Conservation (phyloP, 2,888 invertebrate species). For the Autographa pulchrina region DNA sequence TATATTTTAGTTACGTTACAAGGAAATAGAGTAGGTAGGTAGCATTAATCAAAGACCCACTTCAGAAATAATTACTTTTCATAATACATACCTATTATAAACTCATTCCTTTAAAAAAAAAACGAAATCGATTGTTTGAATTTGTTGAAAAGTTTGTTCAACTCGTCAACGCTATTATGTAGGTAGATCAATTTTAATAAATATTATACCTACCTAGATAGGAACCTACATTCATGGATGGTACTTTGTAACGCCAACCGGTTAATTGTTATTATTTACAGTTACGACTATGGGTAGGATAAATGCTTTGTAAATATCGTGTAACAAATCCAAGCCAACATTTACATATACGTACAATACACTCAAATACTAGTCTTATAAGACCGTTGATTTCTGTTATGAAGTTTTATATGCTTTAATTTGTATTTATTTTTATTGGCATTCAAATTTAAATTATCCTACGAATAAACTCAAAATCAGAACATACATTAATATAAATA, state of each 20-base stretch:
- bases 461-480: too few relatives aligned
- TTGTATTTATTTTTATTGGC: too few relatives aligned
- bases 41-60: too few relatives aligned
- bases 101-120: not conserved
- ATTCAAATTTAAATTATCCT: too few relatives aligned
- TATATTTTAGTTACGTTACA: slow-evolving; percentile 32
- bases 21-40: slow-evolving; percentile 9
- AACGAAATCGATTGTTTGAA: not conserved
- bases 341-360: not conserved
- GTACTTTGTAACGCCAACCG: not conserved
- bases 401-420: too few relatives aligned
- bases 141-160: not conserved
- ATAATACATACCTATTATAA: slow-evolving; percentile 27
- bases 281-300: not conserved
- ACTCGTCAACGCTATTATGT: not conserved
- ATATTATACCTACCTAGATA: not conserved
- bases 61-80: slow-evolving; percentile 1
- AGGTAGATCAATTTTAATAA: not conserved
- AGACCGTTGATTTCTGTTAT: too few relatives aligned
- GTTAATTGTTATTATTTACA: not conserved
- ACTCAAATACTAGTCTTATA: too few relatives aligned
- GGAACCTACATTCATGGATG: not conserved
- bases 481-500: too few relatives aligned
- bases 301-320: not conserved
- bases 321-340: not conserved